Base-by-base conservation (phyloP, 2,113 vertebrate species). In the Myotis brandtii region DNA sequence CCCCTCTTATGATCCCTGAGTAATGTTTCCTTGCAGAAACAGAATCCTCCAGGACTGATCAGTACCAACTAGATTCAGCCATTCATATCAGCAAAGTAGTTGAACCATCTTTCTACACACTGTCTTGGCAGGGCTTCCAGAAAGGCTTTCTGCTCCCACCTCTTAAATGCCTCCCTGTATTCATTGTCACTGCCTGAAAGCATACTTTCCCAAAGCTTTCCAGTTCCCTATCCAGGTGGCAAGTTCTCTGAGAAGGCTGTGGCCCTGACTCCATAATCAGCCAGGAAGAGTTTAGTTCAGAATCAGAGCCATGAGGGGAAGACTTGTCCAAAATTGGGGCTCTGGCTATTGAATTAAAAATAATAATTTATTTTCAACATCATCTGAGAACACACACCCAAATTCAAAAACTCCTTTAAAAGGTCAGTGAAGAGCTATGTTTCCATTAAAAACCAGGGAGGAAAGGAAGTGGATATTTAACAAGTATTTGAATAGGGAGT, bases 1-100 rank as follows among this genome's bases (percentile, higher is more conserved):
- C 48, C 14, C 18, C 43, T 84, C 59, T 91, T 73, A 14, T 81
- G 52, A 52, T 59, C 13, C 73, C 50, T 56, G 7, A 93, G 20
- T 83, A 52, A 87, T 72, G 59, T 91, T 95, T 90, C 32, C n/a
- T 87, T 95, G 59, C 14, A 97, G 64, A 87, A 69, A 67, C 37
- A 30, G 67, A 93, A 56, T 23, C 76, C 80, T 94, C 21, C 79
- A 86, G 40, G 37, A 83, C 72, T 40, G 23, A 9, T 76, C 10
- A 54, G 25, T 93, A 52, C 70, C 70, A 93, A 0, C 37, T 76
- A 70, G 52, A 66, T 54, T 89, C 72, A 48, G 72, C 66, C 52
- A 64, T 43, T 88, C 18, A 32, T 37, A 72, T 3, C 80, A 56
- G 50, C 70, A 87, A 84, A 95, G n/a, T 66, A 46, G 50, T 62